These are phyloP conservation scores for Drosophila baimaii DNA, from an alignment of 1,140 invertebrate species.

Conservation along the genomic window DNA sequence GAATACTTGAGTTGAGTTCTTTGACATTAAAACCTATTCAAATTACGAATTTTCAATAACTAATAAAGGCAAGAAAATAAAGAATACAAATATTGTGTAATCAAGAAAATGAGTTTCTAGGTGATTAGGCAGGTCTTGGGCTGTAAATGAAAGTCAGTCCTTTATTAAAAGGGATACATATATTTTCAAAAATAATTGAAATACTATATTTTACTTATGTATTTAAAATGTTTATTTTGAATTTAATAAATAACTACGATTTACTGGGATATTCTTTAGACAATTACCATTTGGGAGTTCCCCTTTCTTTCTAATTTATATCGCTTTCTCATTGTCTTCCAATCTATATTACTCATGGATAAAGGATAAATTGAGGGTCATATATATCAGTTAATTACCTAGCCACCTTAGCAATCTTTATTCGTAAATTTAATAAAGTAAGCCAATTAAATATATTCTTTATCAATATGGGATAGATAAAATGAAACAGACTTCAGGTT, in stretches of 20 bases:
- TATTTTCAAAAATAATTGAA: no score
- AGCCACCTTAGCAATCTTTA: no score
- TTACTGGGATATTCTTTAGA: not conserved
- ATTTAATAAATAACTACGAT: not conserved
- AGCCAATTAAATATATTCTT: not conserved
- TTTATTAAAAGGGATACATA: no score
- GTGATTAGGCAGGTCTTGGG: no score
- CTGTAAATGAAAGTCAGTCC: no score
- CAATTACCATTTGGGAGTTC: not conserved
- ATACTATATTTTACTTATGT: not conserved
- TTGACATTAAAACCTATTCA: not conserved
- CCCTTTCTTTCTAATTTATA: not conserved
- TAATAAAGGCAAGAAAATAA: no score
- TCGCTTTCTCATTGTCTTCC: not conserved
- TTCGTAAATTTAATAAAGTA: not conserved
- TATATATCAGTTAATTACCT: not conserved
- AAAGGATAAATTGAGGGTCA: not conserved
- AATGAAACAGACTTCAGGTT: not conserved
- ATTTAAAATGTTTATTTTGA: not conserved
- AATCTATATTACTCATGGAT: not conserved
- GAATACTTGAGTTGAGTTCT: no score
- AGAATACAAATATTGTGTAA: no score
- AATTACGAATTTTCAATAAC: no score
- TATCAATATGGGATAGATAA: slow-evolving; percentile 6
- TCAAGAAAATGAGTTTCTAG: no score